phyloP scores from a whole-genome alignment of 1,140 invertebrate species.

The Zaprionus inermis region DNA sequence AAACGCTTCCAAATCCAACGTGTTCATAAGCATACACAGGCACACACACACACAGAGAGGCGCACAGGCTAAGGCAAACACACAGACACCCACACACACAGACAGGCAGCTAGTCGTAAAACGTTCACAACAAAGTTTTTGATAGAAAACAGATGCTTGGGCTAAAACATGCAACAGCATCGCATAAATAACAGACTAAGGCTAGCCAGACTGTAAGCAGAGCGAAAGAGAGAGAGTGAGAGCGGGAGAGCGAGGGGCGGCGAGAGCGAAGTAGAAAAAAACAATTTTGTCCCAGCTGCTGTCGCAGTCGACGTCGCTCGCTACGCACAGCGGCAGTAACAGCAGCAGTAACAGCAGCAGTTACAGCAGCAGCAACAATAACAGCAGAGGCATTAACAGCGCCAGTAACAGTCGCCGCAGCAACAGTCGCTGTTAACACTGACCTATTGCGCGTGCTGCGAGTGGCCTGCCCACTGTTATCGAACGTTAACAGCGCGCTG shows the following conservation, averaged over 20 bases:
- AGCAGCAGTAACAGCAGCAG: neutral
- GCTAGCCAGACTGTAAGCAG: slow-evolving; percentile 65
- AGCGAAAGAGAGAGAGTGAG: neutral
- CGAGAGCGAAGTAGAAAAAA: slow-evolving; percentile 2
- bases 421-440: slow-evolving; percentile 65
- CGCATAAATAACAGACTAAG: slow-evolving; percentile 75
- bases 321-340: neutral
- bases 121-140: slow-evolving; percentile 62
- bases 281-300: slow-evolving; percentile 20
- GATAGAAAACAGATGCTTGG: slow-evolving; percentile 65
- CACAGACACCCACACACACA: slow-evolving; percentile 12
- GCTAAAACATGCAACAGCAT: slow-evolving; percentile 74
- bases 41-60: slow-evolving; percentile 16
- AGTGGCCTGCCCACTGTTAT: slow-evolving; percentile 28
- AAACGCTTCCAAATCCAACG: slow-evolving; percentile 56
- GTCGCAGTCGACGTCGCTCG: slow-evolving; percentile 1
- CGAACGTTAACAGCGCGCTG: slow-evolving; percentile 46
- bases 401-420: neutral
- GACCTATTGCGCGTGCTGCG: slow-evolving; percentile 58
- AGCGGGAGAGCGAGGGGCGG: too few relatives aligned
- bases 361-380: neutral
- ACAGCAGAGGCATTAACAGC: neutral
- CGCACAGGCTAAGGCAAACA: slow-evolving; percentile 18
- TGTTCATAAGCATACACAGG: slow-evolving; percentile 50
- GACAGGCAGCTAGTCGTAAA: slow-evolving; percentile 30